Evolutionary conservation across 1,140 invertebrate species (phyloP).

Genomic region (Hypothenemus hampei): DNA sequence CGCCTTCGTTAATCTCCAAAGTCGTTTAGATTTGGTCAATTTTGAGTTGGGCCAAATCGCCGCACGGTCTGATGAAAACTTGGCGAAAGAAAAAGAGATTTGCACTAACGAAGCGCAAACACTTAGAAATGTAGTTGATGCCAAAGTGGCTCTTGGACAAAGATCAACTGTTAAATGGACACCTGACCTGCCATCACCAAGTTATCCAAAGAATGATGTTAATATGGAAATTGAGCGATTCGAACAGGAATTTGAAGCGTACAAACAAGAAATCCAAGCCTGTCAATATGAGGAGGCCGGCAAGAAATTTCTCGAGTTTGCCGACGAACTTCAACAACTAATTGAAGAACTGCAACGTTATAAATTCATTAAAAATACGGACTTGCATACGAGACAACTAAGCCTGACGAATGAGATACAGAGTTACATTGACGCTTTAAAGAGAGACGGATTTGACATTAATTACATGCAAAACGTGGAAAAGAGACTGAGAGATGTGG

Average conservation of each 20-base stretch:
- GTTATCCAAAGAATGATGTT: conserved; percentile 13
- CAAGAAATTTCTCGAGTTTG: conserved; percentile 11
- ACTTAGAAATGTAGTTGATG: conserved; percentile 21
- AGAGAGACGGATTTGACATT: conserved; percentile 11
- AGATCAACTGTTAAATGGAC: conserved; percentile 15
- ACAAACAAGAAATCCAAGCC: conserved; percentile 22
- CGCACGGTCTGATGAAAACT: conserved; percentile 14
- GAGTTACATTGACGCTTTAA: conserved; percentile 4
- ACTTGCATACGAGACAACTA: conserved; percentile 6
- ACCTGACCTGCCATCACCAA: background rate
- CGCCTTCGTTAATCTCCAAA: conserved; percentile 16
- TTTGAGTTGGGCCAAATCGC: conserved; percentile 22
- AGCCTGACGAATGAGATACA: conserved; percentile 13
- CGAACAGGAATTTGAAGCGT: conserved; percentile 13
- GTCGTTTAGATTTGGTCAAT: conserved; percentile 24
- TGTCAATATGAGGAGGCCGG: conserved; percentile 5
- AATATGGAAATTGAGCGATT: conserved; percentile 23
- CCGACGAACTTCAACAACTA: conserved; percentile 8
- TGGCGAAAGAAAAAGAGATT: conserved; percentile 25
- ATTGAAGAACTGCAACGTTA: conserved; percentile 5
- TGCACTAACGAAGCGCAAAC: conserved; percentile 14
- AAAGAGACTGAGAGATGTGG: background rate
- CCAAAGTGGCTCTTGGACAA: conserved; percentile 16
- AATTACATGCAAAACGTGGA: conserved; percentile 13
- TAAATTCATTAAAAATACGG: conserved; percentile 8